Percentiles rank a stretch among this genome's conserved stretches.
Conservation (phyloP, 2,888 invertebrate genomes). For the Drosophila subquinaria region DNA sequence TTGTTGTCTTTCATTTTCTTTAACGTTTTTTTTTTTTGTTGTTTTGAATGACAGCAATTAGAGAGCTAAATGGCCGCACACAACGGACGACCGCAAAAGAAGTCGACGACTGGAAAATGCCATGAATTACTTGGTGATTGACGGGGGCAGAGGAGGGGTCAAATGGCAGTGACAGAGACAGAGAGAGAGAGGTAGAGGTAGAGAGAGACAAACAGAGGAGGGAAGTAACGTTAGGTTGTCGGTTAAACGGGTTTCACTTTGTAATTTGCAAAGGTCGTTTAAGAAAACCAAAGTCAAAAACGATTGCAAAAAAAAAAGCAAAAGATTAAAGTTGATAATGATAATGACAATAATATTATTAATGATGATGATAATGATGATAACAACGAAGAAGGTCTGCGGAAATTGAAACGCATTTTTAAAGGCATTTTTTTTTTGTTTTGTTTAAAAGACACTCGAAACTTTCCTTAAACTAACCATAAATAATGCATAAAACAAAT, state of each 20-base stretch:
- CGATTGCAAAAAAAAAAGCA: background rate
- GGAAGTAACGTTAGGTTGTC: constrained; percentile 15
- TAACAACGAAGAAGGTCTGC: constrained; percentile 4
- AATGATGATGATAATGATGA: constrained; percentile 12
- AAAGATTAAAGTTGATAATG: constrained; percentile 20
- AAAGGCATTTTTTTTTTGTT: background rate
- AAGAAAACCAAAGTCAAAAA: constrained; percentile 18
- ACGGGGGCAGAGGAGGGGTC: constrained; percentile 1
- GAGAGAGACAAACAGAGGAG: background rate
- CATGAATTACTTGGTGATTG: constrained; percentile 12
- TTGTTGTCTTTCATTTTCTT: background rate
- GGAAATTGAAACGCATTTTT: constrained; percentile 10
- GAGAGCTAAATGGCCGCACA: constrained; percentile 47
- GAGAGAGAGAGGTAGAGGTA: background rate
- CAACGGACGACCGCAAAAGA: constrained; percentile 62
- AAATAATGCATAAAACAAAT: constrained; percentile 19
- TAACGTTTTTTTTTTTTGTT: background rate
- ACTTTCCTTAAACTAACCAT: constrained; percentile 18
- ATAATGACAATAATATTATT: constrained; percentile 20
- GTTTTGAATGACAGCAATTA: constrained; percentile 60
- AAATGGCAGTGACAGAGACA: background rate
- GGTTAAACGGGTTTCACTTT: constrained; percentile 45
- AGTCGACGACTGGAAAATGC: constrained; percentile 53
- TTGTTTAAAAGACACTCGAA: constrained; percentile 2
- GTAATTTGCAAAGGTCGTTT: constrained; percentile 57